Base-by-base conservation (phyloP, 2,888 invertebrate genomes). In the Habrosyne pyritoides region DNA sequence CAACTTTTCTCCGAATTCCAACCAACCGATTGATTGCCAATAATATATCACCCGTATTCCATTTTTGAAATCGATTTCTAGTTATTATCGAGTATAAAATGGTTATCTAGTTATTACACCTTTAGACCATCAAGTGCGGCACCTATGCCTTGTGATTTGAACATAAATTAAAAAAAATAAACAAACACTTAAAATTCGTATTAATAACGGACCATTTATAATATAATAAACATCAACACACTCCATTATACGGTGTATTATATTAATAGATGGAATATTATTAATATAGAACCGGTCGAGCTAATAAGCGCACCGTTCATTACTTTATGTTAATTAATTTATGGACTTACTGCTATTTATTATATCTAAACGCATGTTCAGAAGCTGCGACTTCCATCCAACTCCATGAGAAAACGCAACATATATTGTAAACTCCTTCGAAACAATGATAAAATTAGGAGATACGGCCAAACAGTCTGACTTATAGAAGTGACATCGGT, bases 281-380 rank as follows among this genome's bases (percentile, higher is more conserved):
- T 12, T 33, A 33, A 33, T 12, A 33, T 14, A 5, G 14, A 36
- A 36, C 36, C 42, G n/a, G 42, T 42, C 14, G 14, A 42, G 18
- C 7, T n/a, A 42, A 42, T 42, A 42, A 42, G 18, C 18, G 14
- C 18, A 42, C 42, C n/a, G 18, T 42, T 18, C 42, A 42, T 42
- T 42, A 42, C 18, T 42, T 42, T 42, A 42, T 42, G 42, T 18
- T 42, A 42, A 42, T 42, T 42, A 18, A 42, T 42, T 42, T 42
- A 42, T 42, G 14, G 10, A 1, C 10, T n/a, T 0, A n/a, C 12
- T 33, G 24, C 24, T 24, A 5, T 3, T 24, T 24, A 24, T 24
- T 24, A 5, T 24, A 24, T 24, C 7, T 33, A 12, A 33, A 33
- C 33, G 12, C n/a, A 33, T 33, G 33, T 2, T n/a, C 33, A 33